Base-by-base conservation (phyloP, 1,140 invertebrate genomes). In the Vanessa tameamea region DNA sequence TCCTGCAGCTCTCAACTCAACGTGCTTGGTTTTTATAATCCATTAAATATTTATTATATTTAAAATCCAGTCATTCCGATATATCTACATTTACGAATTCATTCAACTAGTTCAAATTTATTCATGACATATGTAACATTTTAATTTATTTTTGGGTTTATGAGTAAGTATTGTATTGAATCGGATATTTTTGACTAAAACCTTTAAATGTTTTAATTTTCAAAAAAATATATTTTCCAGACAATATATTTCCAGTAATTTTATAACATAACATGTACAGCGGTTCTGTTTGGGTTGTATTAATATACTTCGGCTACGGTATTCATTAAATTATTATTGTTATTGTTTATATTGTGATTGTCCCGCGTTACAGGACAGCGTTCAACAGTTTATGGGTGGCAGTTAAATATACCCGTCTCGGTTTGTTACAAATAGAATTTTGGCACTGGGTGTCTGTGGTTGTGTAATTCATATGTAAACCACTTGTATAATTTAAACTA, bases 391-490 rank as follows among this genome's bases (percentile, higher is more conserved):
- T 92, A 92, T 92, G 89, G 89, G 85, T 85, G 85, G 85, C 83
- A 88, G 88, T 92, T 92, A 92, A 92, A 92, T 92, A 91, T 91
- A 92, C 88, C 86, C 83, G 90, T 89, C 87, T 90, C 88, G 85
- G 87, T 91, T 90, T 90, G 89, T 91, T 82, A 86, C 87, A 90
- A 92, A 92, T 91, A 90, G 89, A 92, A 91, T 90, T 92, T 92
- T 92, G 90, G 89, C 90, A 92, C 89, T 90, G 83, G 83, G 86
- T 90, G 85, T 89, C 85, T 87, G 82, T 83, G 82, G 88, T 91
- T 92, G 89, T 91, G 90, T 90, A 91, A 91, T 90, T 91, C 87
- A 88, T 85, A 81, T 89, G 86, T 89, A 87, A 89, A 91, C 85
- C 85, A 83, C 87, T 91, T 88, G 89, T 91, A 87, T 83, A 82